Conservation (phyloP, 2,797 vertebrate genomes). For the Epinephelus coioides region DNA sequence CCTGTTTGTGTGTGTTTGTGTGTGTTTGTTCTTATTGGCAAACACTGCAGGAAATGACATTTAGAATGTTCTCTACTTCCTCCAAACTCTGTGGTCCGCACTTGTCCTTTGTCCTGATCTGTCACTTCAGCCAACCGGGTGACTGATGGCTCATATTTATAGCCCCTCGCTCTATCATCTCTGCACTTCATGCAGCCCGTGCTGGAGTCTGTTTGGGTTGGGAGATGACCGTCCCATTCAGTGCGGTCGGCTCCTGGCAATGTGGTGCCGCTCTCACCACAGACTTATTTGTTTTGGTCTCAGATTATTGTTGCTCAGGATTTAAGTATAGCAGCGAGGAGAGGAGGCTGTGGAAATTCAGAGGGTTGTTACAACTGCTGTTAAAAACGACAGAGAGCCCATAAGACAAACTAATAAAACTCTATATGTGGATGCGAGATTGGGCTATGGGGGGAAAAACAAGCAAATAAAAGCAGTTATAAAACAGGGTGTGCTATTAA, state of each 20-base stretch:
- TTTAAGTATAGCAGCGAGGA: slow-evolving; percentile 32
- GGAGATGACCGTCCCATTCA: slow-evolving; percentile 39
- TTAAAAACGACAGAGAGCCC: slow-evolving; percentile 19
- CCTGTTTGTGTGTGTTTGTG: not conserved
- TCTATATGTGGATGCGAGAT: not conserved
- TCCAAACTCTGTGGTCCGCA: slow-evolving; percentile 13
- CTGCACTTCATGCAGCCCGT: slow-evolving; percentile 21
- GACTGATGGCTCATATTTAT: slow-evolving; percentile 40
- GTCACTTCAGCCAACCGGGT: slow-evolving; percentile 19
- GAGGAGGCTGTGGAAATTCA: slow-evolving; percentile 5
- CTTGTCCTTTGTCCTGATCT: slow-evolving; percentile 30
- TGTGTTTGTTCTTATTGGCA: not conserved
- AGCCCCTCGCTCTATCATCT: slow-evolving; percentile 29
- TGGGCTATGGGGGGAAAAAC: not conserved
- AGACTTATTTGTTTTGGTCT: slow-evolving; percentile 57
- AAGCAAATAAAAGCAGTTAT: slow-evolving; percentile 27
- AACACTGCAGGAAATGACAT: not conserved
- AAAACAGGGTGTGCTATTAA: slow-evolving; percentile 1
- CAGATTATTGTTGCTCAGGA: slow-evolving; percentile 40
- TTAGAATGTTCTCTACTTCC: not conserved
- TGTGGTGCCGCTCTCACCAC: slow-evolving; percentile 40
- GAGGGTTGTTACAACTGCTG: slow-evolving; percentile 23
- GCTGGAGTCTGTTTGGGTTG: slow-evolving; percentile 60
- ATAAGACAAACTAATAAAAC: slow-evolving; percentile 10
- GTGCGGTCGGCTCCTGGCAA: slow-evolving; percentile 42